These are phyloP conservation scores for Lycocerus yunnanus DNA, from an alignment of 2,888 invertebrate genomes.

Conservation along the genomic window DNA sequence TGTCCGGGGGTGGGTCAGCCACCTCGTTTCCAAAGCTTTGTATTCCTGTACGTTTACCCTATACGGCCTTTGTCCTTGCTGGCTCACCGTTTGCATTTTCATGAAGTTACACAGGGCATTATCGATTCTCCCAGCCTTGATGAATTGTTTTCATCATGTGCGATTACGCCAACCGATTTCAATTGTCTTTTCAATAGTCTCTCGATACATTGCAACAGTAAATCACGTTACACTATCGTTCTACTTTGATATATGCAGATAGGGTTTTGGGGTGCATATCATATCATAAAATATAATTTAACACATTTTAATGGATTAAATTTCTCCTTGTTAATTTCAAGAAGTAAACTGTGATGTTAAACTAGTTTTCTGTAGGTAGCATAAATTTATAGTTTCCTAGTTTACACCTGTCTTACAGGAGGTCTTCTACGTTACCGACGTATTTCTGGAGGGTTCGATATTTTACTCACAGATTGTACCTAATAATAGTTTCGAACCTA, in stretches of 20 bases:
- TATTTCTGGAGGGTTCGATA: conserved; percentile 47
- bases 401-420: conserved; percentile 11
- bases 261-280: conserved; percentile 31
- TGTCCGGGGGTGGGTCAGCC: conserved; percentile 26
- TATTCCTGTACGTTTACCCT: conserved; percentile 36
- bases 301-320: neutral
- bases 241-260: conserved; percentile 46
- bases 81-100: conserved; percentile 48
- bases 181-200: conserved; percentile 58
- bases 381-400: conserved; percentile 17
- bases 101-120: conserved; percentile 45
- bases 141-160: conserved; percentile 59
- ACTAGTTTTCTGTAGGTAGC: neutral
- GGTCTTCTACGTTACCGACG: conserved; percentile 48
- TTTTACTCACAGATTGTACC: conserved; percentile 45
- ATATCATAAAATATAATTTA: conserved; percentile 28
- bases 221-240: conserved; percentile 55
- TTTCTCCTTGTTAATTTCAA: neutral
- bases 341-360: neutral
- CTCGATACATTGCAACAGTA: conserved; percentile 53
- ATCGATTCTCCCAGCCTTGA: conserved; percentile 53
- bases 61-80: conserved; percentile 29
- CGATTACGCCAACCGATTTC: conserved; percentile 57
- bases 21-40: conserved; percentile 37
- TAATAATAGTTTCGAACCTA: neutral